Evolutionary conservation across 2,113 vertebrate genomes (phyloP).

Genomic region (Daphoenositta chrysoptera): DNA sequence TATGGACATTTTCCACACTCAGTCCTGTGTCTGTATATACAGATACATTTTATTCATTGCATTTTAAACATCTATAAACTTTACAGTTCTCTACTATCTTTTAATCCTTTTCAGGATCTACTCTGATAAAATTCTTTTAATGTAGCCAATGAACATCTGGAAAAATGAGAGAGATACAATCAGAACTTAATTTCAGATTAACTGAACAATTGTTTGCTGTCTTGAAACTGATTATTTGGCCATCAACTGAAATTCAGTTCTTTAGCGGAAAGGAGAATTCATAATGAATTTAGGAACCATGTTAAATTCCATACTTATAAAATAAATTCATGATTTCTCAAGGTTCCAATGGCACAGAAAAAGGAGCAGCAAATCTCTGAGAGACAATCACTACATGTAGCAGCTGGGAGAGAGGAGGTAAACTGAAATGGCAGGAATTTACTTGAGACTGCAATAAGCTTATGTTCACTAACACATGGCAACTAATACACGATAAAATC

Average conservation of each 20-base stretch:
- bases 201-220: neutral
- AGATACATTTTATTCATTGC: neutral
- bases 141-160: neutral
- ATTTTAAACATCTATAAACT: neutral
- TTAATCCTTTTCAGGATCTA: neutral
- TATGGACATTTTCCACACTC: neutral
- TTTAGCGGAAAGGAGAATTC: neutral
- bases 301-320: neutral
- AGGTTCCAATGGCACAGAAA: neutral
- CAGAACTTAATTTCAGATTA: neutral
- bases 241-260: neutral
- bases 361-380: conserved; percentile 3
- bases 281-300: neutral
- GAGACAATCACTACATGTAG: conserved; percentile 10
- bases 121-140: neutral
- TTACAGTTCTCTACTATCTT: neutral
- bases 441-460: conserved; percentile 34
- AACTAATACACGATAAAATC: conserved; percentile 30
- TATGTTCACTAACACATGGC: conserved; percentile 38
- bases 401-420: conserved; percentile 50
- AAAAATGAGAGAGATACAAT: neutral
- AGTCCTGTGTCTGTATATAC: neutral
- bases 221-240: neutral
- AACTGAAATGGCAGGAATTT: conserved; percentile 43
- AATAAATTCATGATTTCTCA: neutral